A percentile compares a stretch with the other conserved stretches of the same genome.
These are phyloP conservation scores for Hirudo medicinalis DNA, from an alignment of 1,140 invertebrate species.

Conservation along the genomic window DNA sequence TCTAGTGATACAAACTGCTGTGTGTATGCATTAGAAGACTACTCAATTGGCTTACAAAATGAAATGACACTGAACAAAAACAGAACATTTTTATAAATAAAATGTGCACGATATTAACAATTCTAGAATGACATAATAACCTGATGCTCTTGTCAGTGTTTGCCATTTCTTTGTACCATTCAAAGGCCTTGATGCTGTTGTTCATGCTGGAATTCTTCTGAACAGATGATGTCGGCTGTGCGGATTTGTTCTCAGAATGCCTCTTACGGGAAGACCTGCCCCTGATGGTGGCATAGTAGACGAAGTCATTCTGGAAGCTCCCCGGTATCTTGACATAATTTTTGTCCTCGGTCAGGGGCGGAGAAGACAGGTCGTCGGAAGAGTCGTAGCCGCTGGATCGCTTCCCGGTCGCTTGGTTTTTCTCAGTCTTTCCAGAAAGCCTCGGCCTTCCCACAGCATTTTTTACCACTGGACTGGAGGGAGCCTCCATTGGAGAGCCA, in stretches of 20 bases:
- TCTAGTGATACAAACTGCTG: too few species aligned
- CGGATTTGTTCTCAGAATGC: neutral
- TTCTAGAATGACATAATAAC: neutral
- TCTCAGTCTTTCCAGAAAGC: constrained; percentile 1
- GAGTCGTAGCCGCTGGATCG: constrained; percentile 1
- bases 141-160: constrained; percentile 18
- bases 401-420: neutral
- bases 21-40: too few species aligned
- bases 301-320: constrained; percentile 22
- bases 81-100: too few species aligned
- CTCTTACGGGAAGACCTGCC: neutral
- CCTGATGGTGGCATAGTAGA: constrained; percentile 21
- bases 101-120: too few species aligned
- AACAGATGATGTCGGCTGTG: neutral
- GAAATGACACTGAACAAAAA: too few species aligned
- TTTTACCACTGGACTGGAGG: neutral
- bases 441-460: neutral
- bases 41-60: too few species aligned
- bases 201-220: constrained; percentile 6
- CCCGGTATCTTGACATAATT: constrained; percentile 24
- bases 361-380: neutral
- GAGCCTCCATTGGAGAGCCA: neutral
- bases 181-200: constrained; percentile 15
- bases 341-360: constrained; percentile 17
- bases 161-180: constrained; percentile 23